These are phyloP conservation scores for Crossocerus cetratus DNA, from an alignment of 2,888 invertebrate genomes.

Conservation along the genomic window DNA sequence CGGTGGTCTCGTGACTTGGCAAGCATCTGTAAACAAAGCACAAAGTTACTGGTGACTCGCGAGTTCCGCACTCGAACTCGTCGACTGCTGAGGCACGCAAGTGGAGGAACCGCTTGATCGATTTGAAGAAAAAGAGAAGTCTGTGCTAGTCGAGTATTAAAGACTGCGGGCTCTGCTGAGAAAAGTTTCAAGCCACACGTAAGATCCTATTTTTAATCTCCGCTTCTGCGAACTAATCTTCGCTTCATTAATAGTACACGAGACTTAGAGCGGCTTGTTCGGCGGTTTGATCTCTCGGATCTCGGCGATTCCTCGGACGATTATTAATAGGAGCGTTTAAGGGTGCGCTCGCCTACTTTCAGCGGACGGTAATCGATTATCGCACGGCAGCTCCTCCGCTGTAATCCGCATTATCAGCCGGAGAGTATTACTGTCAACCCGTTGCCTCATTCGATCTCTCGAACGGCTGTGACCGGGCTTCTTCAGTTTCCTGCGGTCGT, in stretches of 20 bases:
- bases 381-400: conserved; percentile 3
- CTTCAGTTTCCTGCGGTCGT: conserved; percentile 36
- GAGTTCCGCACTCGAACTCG: too few relatives aligned
- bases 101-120: too few relatives aligned
- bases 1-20: too few relatives aligned
- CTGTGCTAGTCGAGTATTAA: too few relatives aligned
- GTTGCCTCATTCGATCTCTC: conserved; percentile 6
- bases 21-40: too few relatives aligned
- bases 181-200: conserved; percentile 21
- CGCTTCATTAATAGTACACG: conserved; percentile 22
- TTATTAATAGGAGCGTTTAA: background rate
- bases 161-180: too few relatives aligned
- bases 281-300: background rate
- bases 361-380: conserved; percentile 1
- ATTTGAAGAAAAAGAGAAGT: too few relatives aligned
- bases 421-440: conserved; percentile 43
- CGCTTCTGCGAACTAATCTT: conserved; percentile 41
- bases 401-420: conserved; percentile 42
- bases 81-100: too few relatives aligned
- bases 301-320: background rate
- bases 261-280: background rate
- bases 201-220: conserved; percentile 46
- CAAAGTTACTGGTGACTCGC: too few relatives aligned
- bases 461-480: conserved; percentile 29
- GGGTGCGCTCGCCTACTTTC: background rate